Evolutionary conservation across 2,888 invertebrate genomes (phyloP), one percentile per base, ranked within the genome.

Genomic region (Chloroclystis v-ata): DNA sequence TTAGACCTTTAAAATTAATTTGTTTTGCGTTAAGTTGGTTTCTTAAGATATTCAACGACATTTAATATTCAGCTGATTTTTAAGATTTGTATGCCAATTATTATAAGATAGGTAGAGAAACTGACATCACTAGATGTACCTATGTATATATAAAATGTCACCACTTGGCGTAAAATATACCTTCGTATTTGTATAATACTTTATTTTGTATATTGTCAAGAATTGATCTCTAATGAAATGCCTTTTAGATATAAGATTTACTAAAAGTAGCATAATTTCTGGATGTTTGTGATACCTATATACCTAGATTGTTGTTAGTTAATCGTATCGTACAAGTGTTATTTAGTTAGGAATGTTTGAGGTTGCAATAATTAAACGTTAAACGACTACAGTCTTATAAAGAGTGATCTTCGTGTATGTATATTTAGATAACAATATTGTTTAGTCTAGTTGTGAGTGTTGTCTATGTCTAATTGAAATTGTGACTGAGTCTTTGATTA

Each of bases 191-290:
- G 10, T 33, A 14, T 30, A 49, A 14, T 30, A 49, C 45, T 37
- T 47, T 46, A 40, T 52, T 37, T 45, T 52, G 41, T 47, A 43
- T 47, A 47, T 40, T 40, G 49, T 49, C 52, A 54, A 63, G 63
- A 60, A 65, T 74, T 82, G 83, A 83, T 84, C 83, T 84, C 83
- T 70, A 49, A 52, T 59, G 68, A 74, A 69, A 75, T 75, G 81
- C 79, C 79, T 82, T 81, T 70, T 78, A 77, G 69, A 63, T 59
- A 57, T 73, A 75, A 71, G 71, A 54, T 59, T 60, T 49, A 66
- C 54, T 63, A 64, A 62, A 65, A 60, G 60, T 72, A 71, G 65
- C 60, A 54, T 73, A 66, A 65, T 65, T 61, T 63, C 47, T 67
- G 59, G 64, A 71, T 72, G 69, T 72, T 74, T 78, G 81, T 80